Conservation (phyloP, 2,797 vertebrate genomes). For the Centroberyx gerrardi region DNA sequence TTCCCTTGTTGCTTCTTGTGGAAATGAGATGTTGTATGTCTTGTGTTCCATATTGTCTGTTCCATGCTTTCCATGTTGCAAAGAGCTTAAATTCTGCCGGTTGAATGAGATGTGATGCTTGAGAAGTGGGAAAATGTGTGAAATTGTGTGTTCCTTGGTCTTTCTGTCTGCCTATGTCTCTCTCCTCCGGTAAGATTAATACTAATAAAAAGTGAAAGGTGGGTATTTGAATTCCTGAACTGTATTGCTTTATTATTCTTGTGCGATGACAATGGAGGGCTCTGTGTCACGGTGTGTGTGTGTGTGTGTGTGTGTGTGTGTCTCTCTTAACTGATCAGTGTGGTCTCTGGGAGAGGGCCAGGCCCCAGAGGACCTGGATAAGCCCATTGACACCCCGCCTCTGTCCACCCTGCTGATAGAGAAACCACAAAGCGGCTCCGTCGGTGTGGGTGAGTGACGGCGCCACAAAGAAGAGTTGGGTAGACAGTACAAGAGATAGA, state of each 20-base stretch:
- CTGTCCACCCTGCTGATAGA: conserved; percentile 91
- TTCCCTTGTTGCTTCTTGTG: conserved; percentile 23
- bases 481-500: neutral
- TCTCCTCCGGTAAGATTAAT: conserved; percentile 46
- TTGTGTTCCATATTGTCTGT: conserved; percentile 58
- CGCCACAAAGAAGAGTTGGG: neutral
- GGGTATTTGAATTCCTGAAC: conserved; percentile 42
- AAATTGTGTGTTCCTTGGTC: conserved; percentile 44
- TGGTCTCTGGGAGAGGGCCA: conserved; percentile 94
- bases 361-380: conserved; percentile 90
- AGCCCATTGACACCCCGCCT: conserved; percentile 88
- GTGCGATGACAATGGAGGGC: conserved; percentile 6
- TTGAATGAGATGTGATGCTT: conserved; percentile 58
- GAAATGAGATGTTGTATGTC: conserved; percentile 34
- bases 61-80: conserved; percentile 83
- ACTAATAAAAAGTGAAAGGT: conserved; percentile 56
- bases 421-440: conserved; percentile 88
- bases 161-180: conserved; percentile 51
- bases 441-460: conserved; percentile 92
- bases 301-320: conserved; percentile 26
- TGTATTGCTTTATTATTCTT: conserved; percentile 19
- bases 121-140: conserved; percentile 50
- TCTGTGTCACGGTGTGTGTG: conserved; percentile 40
- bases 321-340: conserved; percentile 84
- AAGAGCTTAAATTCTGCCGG: conserved; percentile 70